A percentile compares a stretch with the other conserved stretches of the same genome.
phyloP scores from a whole-genome alignment of 2,797 vertebrate species.

The Tapera naevia region DNA sequence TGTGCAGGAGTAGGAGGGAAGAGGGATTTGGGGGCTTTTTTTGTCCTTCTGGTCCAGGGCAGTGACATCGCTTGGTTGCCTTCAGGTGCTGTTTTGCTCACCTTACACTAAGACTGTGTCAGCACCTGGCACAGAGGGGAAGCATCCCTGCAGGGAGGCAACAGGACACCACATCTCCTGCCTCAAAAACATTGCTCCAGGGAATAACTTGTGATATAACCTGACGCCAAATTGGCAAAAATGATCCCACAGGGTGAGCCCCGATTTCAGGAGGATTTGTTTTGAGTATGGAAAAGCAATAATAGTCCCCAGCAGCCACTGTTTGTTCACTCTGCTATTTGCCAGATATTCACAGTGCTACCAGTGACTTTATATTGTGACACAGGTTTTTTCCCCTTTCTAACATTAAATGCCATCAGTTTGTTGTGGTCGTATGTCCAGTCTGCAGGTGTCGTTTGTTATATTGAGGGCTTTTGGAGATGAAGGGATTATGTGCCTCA shows the following conservation, averaged over 20 bases:
- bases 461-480: background rate
- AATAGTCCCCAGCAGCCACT: background rate
- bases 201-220: background rate
- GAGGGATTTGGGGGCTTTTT: background rate
- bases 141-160: background rate
- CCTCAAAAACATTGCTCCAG: background rate
- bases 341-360: background rate
- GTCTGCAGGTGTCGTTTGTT: background rate
- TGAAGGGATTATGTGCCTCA: background rate
- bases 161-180: background rate
- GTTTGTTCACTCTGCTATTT: background rate
- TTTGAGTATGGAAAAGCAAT: background rate
- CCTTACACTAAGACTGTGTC: accelerated
- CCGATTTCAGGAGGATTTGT: background rate
- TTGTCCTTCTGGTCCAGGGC: accelerated
- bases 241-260: background rate
- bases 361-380: background rate
- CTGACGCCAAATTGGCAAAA: background rate
- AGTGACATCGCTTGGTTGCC: background rate
- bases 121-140: background rate
- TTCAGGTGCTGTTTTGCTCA: background rate
- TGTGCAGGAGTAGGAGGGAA: background rate
- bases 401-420: background rate
- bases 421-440: background rate
- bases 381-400: background rate